Evolutionary conservation across 2,797 vertebrate species (phyloP).

Genomic region (Acridotheres tristis): DNA sequence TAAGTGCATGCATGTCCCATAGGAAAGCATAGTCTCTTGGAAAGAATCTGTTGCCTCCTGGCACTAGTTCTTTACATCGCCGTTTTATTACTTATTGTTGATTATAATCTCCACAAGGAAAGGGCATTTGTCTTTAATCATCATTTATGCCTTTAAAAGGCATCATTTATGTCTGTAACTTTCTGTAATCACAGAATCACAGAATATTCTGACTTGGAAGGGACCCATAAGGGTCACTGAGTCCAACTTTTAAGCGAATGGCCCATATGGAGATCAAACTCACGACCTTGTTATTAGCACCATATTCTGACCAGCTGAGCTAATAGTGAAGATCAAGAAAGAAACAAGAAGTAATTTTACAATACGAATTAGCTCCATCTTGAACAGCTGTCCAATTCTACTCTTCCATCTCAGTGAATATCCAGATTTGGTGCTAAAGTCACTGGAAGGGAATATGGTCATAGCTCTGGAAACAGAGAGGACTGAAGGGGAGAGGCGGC

Average conservation of each 20-base stretch:
- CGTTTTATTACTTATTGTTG: constrained; percentile 5
- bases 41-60: constrained; percentile 8
- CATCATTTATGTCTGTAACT: not conserved
- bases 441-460: not conserved
- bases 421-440: not conserved
- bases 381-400: not conserved
- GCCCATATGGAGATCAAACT: not conserved
- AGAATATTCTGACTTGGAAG: not conserved
- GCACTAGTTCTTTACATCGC: not conserved
- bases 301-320: not conserved
- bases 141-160: not conserved
- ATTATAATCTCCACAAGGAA: not conserved
- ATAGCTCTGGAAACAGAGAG: not conserved
- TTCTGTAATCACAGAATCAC: not conserved
- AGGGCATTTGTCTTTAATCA: not conserved
- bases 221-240: not conserved
- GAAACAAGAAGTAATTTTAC: constrained; percentile 14
- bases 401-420: not conserved
- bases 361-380: not conserved
- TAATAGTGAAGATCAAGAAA: not conserved
- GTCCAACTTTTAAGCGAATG: not conserved
- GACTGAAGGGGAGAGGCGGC: not conserved
- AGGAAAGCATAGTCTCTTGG: not conserved
- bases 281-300: not conserved
- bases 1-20: not conserved